These are phyloP conservation scores for Dunckerocampus dactyliophorus DNA, from an alignment of 2,113 vertebrate genomes.

Conservation along the genomic window DNA sequence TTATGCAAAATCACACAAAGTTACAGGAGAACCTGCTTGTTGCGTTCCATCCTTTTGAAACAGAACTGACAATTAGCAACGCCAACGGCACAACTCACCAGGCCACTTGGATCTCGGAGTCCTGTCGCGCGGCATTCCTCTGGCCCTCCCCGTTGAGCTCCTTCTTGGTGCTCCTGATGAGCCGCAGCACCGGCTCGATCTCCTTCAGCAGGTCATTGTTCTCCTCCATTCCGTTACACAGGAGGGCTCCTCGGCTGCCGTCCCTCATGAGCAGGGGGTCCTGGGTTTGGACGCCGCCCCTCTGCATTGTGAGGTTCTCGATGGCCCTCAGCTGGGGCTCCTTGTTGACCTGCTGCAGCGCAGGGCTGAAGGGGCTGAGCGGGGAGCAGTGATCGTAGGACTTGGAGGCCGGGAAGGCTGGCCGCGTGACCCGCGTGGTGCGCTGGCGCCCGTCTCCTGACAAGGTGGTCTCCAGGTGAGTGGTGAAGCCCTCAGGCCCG, in stretches of 20 bases:
- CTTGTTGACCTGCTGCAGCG: slow-evolving; percentile 67
- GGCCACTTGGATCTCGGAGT: slow-evolving; percentile 88
- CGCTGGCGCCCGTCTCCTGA: slow-evolving; percentile 85
- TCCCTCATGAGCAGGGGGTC: slow-evolving; percentile 60
- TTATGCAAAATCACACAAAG: too few species aligned
- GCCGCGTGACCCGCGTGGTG: slow-evolving; percentile 87
- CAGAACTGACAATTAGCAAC: neutral
- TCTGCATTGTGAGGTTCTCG: slow-evolving; percentile 74
- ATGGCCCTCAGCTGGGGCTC: slow-evolving; percentile 73
- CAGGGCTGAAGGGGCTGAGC: slow-evolving; percentile 40
- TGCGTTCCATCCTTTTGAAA: neutral
- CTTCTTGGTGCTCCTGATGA: slow-evolving; percentile 79
- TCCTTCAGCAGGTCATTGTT: slow-evolving; percentile 87
- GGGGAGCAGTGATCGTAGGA: slow-evolving; percentile 76
- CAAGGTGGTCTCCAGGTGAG: slow-evolving; percentile 95
- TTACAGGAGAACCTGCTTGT: too few species aligned
- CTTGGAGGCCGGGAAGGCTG: slow-evolving; percentile 69
- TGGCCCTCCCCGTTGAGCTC: slow-evolving; percentile 74
- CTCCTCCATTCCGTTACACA: slow-evolving; percentile 78
- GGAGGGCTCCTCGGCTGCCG: slow-evolving; percentile 21
- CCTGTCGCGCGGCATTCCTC: slow-evolving; percentile 73
- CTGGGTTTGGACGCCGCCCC: slow-evolving; percentile 51
- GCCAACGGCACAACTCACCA: slow-evolving; percentile 74
- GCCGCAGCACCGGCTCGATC: slow-evolving; percentile 86
- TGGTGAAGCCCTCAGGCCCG: slow-evolving; percentile 94